These are phyloP conservation scores for Pomatostomus ruficeps DNA, from an alignment of 2,113 vertebrate species.

Conservation along the genomic window DNA sequence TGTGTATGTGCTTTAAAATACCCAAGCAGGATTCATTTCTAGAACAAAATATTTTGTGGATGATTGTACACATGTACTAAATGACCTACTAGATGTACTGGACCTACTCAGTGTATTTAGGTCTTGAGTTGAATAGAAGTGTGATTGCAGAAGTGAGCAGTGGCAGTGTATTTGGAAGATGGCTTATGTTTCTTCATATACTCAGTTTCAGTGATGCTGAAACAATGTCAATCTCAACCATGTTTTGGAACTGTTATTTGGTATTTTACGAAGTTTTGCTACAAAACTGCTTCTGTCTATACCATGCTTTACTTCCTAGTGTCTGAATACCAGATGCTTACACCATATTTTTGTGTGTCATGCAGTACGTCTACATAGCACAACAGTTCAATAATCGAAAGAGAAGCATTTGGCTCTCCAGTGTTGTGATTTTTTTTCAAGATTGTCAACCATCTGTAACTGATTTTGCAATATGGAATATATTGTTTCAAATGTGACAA, in stretches of 20 bases:
- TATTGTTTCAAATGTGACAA: not conserved
- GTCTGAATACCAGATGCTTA: not conserved
- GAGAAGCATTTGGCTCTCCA: not conserved
- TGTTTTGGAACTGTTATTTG: not conserved
- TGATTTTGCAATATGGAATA: not conserved
- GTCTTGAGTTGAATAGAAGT: not conserved
- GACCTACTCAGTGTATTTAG: not conserved
- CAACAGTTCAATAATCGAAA: not conserved
- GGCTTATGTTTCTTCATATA: not conserved
- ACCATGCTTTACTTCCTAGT: not conserved
- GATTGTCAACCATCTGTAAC: not conserved
- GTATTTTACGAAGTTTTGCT: not conserved
- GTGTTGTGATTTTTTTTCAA: not conserved
- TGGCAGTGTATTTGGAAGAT: not conserved
- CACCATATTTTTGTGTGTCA: not conserved
- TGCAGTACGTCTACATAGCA: not conserved
- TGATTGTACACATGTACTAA: not conserved
- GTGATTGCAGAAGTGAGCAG: not conserved
- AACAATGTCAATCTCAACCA: not conserved
- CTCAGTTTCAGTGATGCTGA: not conserved
- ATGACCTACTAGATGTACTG: not conserved
- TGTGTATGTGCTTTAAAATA: not conserved
- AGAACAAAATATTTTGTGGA: not conserved
- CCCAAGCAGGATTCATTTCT: not conserved
- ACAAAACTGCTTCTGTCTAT: not conserved